These are phyloP conservation scores for Hirtodrosophila cameraria DNA, from an alignment of 2,888 invertebrate genomes.

Conservation along the genomic window DNA sequence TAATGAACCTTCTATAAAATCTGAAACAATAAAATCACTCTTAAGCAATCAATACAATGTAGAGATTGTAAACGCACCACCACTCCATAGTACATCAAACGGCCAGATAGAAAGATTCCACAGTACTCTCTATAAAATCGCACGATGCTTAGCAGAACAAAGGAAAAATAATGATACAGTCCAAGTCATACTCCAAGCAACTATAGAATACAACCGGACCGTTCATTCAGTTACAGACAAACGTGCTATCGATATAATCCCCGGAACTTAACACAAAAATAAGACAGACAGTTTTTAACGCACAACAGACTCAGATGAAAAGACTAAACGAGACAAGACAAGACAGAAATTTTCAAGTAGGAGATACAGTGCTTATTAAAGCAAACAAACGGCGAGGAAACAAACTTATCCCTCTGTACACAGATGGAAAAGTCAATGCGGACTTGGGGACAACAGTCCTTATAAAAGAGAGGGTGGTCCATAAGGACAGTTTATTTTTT, in stretches of 20 bases:
- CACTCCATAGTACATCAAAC: too few relatives aligned
- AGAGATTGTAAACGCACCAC: background rate
- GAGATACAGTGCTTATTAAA: conserved; percentile 26
- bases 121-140: too few relatives aligned
- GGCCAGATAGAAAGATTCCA: too few relatives aligned
- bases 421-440: conserved; percentile 21
- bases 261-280: background rate
- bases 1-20: background rate
- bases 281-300: background rate
- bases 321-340: conserved; percentile 21
- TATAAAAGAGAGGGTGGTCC: conserved; percentile 23
- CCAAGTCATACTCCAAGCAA: background rate
- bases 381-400: conserved; percentile 23
- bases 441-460: conserved; percentile 23
- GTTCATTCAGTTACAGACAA: background rate
- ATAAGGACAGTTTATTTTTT: conserved; percentile 1
- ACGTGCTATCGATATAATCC: background rate
- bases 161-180: too few relatives aligned
- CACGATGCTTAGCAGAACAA: too few relatives aligned
- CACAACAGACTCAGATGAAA: background rate
- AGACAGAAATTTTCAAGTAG: conserved; percentile 30
- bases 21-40: background rate
- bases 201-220: background rate
- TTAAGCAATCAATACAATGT: background rate
- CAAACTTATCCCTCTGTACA: conserved; percentile 14